Evolutionary conservation across 1,140 invertebrate species (phyloP).

Genomic region (Pseudachorutes palmiensis): DNA sequence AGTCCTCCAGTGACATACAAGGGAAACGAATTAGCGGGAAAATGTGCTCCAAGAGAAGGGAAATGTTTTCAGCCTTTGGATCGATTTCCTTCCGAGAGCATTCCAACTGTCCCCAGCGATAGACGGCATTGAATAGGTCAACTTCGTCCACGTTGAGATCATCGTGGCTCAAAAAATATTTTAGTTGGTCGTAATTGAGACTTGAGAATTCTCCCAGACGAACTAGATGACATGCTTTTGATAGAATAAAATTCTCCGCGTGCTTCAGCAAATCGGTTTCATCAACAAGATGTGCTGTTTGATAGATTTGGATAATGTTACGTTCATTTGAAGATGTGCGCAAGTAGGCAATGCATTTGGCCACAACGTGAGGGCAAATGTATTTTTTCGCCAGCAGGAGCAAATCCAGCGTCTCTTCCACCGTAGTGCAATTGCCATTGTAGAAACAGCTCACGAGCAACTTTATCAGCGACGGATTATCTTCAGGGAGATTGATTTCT

Average conservation of each 20-base stretch:
- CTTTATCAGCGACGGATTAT: constrained; percentile 21
- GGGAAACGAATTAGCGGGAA: constrained; percentile 28
- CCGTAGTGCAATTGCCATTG: constrained; percentile 15
- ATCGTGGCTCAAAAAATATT: constrained; percentile 24
- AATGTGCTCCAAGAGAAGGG: constrained; percentile 19
- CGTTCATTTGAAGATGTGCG: constrained; percentile 17
- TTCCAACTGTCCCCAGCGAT: constrained; percentile 25
- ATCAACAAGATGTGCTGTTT: constrained; percentile 24
- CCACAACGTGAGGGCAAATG: constrained; percentile 21
- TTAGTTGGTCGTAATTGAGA: constrained; percentile 21
- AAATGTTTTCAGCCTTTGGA: constrained; percentile 8
- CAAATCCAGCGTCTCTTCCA: constrained; percentile 18
- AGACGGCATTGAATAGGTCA: constrained; percentile 31
- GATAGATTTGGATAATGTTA: constrained; percentile 30
- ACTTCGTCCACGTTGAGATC: constrained; percentile 32
- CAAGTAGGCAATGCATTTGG: constrained; percentile 18
- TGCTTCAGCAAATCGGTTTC: constrained; percentile 25
- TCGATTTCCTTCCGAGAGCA: constrained; percentile 8
- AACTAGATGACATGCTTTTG: constrained; percentile 22
- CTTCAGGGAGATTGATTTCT: constrained; percentile 25
- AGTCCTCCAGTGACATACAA: constrained; percentile 31
- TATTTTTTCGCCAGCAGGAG: constrained; percentile 33
- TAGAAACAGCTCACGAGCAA: constrained; percentile 27
- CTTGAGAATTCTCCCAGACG: constrained; percentile 27
- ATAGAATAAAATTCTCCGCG: constrained; percentile 28